Conservation (phyloP, 64 coral and sea anemone genomes). For the Pocillopora damicornis region DNA sequence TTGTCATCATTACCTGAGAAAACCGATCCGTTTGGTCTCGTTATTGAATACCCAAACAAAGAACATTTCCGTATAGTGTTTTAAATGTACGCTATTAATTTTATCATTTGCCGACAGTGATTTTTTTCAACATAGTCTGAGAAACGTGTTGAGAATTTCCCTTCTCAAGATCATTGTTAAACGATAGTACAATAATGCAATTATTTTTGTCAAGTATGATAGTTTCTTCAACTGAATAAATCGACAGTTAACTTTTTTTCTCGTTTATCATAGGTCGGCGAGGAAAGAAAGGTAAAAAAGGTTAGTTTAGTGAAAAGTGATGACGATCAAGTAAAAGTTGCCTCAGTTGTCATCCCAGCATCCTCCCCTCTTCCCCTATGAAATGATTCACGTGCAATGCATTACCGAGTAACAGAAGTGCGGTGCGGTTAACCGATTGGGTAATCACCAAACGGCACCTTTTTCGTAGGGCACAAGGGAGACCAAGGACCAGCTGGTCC, state of each 20-base stretch:
- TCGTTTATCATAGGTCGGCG: not conserved
- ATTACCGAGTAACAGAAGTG: not conserved
- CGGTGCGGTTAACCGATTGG: not conserved
- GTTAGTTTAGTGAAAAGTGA: not conserved
- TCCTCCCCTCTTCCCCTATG: not conserved
- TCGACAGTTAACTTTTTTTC: not conserved
- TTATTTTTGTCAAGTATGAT: not conserved
- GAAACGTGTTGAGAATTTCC: no score
- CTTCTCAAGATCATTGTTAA: no score
- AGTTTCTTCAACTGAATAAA: not conserved
- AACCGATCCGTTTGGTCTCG: no score
- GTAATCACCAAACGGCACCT: slow-evolving; percentile 1
- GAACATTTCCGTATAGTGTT: no score
- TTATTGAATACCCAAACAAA: no score
- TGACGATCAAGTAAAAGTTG: not conserved
- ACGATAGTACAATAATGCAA: no score
- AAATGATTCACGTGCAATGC: not conserved
- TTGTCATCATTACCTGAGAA: no score
- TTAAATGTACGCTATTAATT: no score
- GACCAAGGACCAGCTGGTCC: slow-evolving; percentile 25
- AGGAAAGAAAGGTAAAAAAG: slow-evolving; percentile 28
- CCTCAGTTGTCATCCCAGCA: not conserved
- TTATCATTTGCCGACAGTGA: no score
- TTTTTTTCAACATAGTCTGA: no score
- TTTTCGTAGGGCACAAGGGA: slow-evolving; percentile 25